These are phyloP conservation scores for Cryptotis parvus DNA, from an alignment of 2,113 vertebrate genomes.

Conservation along the genomic window DNA sequence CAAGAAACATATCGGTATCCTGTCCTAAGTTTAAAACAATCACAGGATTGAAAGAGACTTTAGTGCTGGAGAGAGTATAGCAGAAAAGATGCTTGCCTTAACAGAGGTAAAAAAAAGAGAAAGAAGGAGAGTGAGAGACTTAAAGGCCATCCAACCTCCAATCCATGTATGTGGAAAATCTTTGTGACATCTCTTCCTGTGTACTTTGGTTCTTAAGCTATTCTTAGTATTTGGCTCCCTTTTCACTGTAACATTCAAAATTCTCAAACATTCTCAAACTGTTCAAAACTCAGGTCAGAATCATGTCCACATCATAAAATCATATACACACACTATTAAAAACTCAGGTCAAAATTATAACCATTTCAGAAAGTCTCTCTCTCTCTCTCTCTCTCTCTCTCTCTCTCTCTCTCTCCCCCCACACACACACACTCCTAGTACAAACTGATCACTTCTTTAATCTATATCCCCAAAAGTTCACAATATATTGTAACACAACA, in stretches of 20 bases:
- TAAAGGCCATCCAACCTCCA: background rate
- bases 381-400: too few relatives aligned
- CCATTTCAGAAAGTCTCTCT: constrained; percentile 13
- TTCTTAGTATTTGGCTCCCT: background rate
- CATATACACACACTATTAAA: too few relatives aligned
- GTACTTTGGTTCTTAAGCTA: background rate
- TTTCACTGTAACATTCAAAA: background rate
- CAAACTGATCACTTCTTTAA: background rate
- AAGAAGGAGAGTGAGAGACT: background rate
- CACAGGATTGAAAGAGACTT: background rate
- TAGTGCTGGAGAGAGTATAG: too few relatives aligned
- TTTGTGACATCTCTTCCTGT: background rate
- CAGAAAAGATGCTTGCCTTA: too few relatives aligned
- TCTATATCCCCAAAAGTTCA: background rate
- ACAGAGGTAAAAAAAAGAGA: too few relatives aligned
- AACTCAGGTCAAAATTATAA: too few relatives aligned
- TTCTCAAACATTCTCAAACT: too few relatives aligned
- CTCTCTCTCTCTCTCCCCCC: too few relatives aligned
- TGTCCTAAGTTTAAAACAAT: background rate
- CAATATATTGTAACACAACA: background rate
- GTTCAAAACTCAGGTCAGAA: background rate
- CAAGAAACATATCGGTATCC: background rate
- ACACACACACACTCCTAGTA: background rate
- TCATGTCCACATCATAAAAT: too few relatives aligned
- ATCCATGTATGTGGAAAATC: background rate